phyloP scores from a whole-genome alignment of 2,797 vertebrate species.

The Agapornis canus region DNA sequence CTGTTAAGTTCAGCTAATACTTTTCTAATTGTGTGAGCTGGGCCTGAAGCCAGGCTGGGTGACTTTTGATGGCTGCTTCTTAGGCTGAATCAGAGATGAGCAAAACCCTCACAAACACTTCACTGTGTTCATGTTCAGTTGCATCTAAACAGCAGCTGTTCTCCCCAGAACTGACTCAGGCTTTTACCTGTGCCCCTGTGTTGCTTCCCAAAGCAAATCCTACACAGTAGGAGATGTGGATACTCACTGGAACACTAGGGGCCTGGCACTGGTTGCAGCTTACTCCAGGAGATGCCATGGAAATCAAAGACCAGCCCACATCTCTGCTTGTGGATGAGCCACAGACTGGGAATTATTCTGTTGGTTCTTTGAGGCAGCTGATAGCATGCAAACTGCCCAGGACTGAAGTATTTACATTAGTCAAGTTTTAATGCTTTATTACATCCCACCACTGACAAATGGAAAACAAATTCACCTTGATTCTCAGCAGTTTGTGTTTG shows the following conservation, averaged over 20 bases:
- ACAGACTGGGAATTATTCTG: background rate
- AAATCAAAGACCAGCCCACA: background rate
- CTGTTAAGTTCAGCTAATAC: conserved; percentile 60
- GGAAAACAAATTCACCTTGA: background rate
- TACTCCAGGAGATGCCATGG: background rate
- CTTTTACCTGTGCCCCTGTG: background rate
- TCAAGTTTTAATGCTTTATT: background rate
- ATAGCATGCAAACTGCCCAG: background rate
- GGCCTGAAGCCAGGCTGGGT: conserved; percentile 14
- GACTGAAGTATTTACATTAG: background rate
- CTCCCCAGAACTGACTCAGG: background rate
- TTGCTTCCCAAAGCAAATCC: background rate
- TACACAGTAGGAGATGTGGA: background rate
- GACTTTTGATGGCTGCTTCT: background rate
- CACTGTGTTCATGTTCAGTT: background rate
- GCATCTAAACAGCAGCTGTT: accelerated
- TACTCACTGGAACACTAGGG: background rate
- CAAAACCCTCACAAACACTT: background rate
- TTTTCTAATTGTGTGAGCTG: conserved; percentile 61
- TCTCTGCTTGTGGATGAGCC: background rate
- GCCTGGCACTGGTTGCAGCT: background rate
- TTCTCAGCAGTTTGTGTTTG: background rate
- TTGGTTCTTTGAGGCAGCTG: background rate
- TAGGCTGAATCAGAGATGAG: conserved; percentile 4
- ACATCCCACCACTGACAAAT: background rate